Percentiles rank a stretch among this genome's conserved stretches.
phyloP scores from a whole-genome alignment of 1,140 invertebrate genomes.

The Drosophila simulans region DNA sequence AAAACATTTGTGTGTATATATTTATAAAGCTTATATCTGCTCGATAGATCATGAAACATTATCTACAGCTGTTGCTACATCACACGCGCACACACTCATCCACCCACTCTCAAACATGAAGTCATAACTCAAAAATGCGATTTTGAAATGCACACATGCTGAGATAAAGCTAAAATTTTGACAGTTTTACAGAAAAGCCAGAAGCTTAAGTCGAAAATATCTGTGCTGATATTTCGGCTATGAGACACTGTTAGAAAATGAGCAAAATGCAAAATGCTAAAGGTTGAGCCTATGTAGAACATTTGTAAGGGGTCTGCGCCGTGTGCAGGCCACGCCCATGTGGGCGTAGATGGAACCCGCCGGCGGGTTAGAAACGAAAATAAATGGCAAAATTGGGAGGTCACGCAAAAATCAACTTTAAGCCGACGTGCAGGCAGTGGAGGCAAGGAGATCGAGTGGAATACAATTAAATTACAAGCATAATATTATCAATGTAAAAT shows the following conservation, averaged over 20 bases:
- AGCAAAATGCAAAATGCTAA: constrained; percentile 31
- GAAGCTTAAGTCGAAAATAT: not conserved
- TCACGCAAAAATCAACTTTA: constrained; percentile 19
- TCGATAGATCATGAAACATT: constrained; percentile 37
- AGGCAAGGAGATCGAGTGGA: constrained; percentile 21
- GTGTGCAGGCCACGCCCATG: constrained; percentile 65
- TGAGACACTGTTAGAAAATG: constrained; percentile 5
- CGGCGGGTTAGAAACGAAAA: constrained; percentile 60
- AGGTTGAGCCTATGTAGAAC: constrained; percentile 34
- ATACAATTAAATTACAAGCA: constrained; percentile 67
- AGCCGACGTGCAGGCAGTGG: constrained; percentile 12
- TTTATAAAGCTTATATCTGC: constrained; percentile 49
- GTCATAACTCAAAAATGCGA: constrained; percentile 3
- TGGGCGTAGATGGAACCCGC: constrained; percentile 62
- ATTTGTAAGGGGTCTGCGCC: constrained; percentile 49
- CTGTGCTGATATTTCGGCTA: not conserved
- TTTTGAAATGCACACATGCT: not conserved
- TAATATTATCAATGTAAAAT: constrained; percentile 82
- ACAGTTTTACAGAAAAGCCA: constrained; percentile 14
- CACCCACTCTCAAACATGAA: constrained; percentile 4
- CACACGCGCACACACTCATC: constrained; percentile 25
- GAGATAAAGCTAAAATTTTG: constrained; percentile 3
- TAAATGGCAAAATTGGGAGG: constrained; percentile 6
- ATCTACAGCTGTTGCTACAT: constrained; percentile 45
- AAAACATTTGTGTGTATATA: constrained; percentile 49